A percentile compares a stretch with the other conserved stretches of the same genome.
phyloP scores from a whole-genome alignment of 30 jellyfish, hydroid and myxozoan species.

The Aurelia sp. region DNA sequence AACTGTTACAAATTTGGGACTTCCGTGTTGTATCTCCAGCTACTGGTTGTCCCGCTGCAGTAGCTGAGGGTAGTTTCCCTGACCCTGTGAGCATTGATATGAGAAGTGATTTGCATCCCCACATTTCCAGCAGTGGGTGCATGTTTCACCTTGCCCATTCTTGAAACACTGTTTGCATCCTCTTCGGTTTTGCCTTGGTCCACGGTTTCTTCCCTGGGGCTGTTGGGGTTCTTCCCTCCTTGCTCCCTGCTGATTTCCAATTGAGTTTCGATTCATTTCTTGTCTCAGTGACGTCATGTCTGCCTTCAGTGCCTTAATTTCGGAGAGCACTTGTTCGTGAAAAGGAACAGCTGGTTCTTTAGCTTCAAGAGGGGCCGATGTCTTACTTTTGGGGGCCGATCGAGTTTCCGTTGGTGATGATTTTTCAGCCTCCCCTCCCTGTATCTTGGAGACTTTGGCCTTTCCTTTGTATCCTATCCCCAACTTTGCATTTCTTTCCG shows the following conservation, averaged over 20 bases:
- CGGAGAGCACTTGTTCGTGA: slow-evolving; percentile 8
- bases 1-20: too few species aligned
- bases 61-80: too few species aligned
- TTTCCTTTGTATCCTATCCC: slow-evolving; percentile 36
- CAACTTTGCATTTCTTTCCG: slow-evolving; percentile 26
- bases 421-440: not conserved
- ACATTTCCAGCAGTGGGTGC: too few species aligned
- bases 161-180: too few species aligned
- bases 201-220: too few species aligned
- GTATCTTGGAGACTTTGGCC: slow-evolving; percentile 4
- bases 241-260: not conserved
- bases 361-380: not conserved
- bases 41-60: too few species aligned
- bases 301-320: not conserved
- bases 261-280: not conserved
- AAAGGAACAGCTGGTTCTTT: not conserved
- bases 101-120: too few species aligned
- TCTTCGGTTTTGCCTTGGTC: too few species aligned
- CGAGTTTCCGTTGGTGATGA: not conserved
- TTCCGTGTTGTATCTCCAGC: too few species aligned
- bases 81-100: too few species aligned
- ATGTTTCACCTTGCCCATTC: too few species aligned
- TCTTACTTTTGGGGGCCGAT: not conserved
- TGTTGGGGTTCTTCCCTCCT: too few species aligned
- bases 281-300: slow-evolving; percentile 12